These are phyloP conservation scores for Daktulosphaira vitifoliae DNA, from an alignment of 1,140 invertebrate genomes.

Conservation along the genomic window DNA sequence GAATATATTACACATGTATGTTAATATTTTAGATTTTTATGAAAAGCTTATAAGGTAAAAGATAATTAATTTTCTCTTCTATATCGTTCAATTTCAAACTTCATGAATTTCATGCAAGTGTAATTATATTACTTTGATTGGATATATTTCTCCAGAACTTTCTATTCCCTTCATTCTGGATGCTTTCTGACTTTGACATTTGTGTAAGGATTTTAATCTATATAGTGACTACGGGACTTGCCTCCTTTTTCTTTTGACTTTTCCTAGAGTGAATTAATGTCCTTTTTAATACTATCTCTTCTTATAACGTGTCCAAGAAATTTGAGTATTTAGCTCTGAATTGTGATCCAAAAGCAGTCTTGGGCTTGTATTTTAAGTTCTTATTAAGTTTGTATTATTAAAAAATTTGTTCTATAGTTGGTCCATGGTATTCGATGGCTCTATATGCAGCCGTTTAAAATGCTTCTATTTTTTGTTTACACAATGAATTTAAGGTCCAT, in stretches of 20 bases:
- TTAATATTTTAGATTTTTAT: too few relatives aligned
- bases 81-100: too few relatives aligned
- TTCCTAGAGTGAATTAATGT: neutral
- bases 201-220: constrained; percentile 2
- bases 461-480: neutral
- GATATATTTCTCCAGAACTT: too few relatives aligned
- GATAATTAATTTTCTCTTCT: too few relatives aligned
- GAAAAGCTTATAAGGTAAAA: too few relatives aligned
- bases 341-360: neutral
- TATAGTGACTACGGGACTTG: neutral
- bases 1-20: too few relatives aligned
- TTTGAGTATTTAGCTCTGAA: constrained; percentile 4
- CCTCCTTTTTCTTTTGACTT: neutral
- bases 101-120: too few relatives aligned
- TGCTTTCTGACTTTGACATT: neutral
- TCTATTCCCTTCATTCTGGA: neutral
- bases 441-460: neutral
- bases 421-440: neutral
- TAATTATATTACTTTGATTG: too few relatives aligned
- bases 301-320: neutral
- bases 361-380: neutral
- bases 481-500: neutral
- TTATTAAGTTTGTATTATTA: neutral
- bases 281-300: neutral
- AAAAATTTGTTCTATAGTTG: neutral